Base-by-base conservation (phyloP, 1,140 invertebrate genomes). In the Globodera ellingtonae region DNA sequence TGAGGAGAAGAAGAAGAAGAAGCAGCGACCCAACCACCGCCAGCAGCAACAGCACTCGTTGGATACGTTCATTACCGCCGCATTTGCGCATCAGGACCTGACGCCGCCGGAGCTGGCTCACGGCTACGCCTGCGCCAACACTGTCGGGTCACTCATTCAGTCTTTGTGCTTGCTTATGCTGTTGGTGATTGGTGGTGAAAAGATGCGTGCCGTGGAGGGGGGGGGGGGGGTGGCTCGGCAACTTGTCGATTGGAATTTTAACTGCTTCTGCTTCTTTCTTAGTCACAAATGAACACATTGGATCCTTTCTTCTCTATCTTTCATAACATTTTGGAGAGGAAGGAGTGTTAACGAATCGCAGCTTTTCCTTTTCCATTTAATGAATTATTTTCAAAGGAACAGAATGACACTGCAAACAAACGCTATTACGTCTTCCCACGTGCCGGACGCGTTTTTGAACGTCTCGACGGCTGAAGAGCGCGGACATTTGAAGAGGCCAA, bases 381-480 rank as follows among this genome's bases (percentile, higher is more conserved):
- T 67, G 62, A 6, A 13, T 48, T 7, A 21, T 10, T 46, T 15
- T 9, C 52, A 18, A 52, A 77, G 75, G 75, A 76, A 47, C 62
- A 76, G 9, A 76, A 76, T 67, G 59, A 21, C 24, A 6, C 47
- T 47, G 44, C 48, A 35, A 67, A 44, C 44, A 13, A 4, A 10
- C 56, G 35, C 6, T 24, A 15, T 48, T 77, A 44, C 67, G n/a
- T 70, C 9, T 70, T 24, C 67, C 47, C 69, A 3, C 75, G 75
- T 67, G 59, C 62, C 69, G 75, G 75, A n/a, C 75, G 75, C 69
- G 67, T 77, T 62, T 77, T 69, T 24, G 75, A 77, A 44, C 75
- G 75, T 15, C 13, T 6, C 56, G 56, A 13, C 56, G 10, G 13
- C 56, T 13, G 13, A 18, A 15, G 18, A 15, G 56, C 35, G 35